Evolutionary conservation across 2,797 vertebrate species (phyloP).

Genomic region (Siniperca obscura): DNA sequence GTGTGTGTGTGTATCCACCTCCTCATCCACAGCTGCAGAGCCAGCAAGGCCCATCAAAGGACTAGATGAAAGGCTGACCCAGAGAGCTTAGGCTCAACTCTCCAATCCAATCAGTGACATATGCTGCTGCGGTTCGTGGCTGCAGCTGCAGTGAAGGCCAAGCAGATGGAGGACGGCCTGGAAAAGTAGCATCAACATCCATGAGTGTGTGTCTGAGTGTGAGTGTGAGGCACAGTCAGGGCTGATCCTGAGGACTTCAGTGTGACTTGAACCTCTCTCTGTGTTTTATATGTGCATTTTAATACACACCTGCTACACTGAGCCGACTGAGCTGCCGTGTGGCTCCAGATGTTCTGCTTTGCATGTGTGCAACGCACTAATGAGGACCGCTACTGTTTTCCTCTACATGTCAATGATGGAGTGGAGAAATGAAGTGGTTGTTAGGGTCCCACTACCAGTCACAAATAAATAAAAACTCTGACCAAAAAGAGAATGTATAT

Average conservation of each 20-base stretch:
- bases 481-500: neutral
- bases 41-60: conserved; percentile 69
- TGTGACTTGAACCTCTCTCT: conserved; percentile 40
- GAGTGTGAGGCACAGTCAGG: conserved; percentile 11
- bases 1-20: conserved; percentile 18
- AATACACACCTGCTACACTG: conserved; percentile 69
- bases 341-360: conserved; percentile 76
- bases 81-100: conserved; percentile 41
- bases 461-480: neutral
- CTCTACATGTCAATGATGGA: neutral
- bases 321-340: conserved; percentile 25
- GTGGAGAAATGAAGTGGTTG: conserved; percentile 3
- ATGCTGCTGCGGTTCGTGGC: conserved; percentile 68
- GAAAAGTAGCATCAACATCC: conserved; percentile 31
- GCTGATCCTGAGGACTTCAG: conserved; percentile 33
- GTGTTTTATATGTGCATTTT: conserved; percentile 80
- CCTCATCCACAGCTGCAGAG: conserved; percentile 51
- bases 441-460: conserved; percentile 8
- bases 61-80: conserved; percentile 76
- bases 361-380: conserved; percentile 53
- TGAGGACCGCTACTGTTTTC: conserved; percentile 32
- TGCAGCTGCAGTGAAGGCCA: conserved; percentile 69
- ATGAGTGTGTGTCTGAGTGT: conserved; percentile 3
- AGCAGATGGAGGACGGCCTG: conserved; percentile 85
- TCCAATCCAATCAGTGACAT: conserved; percentile 69